phyloP scores from a whole-genome alignment of 2,888 invertebrate genomes.

The Lasioglossum villosulum region DNA sequence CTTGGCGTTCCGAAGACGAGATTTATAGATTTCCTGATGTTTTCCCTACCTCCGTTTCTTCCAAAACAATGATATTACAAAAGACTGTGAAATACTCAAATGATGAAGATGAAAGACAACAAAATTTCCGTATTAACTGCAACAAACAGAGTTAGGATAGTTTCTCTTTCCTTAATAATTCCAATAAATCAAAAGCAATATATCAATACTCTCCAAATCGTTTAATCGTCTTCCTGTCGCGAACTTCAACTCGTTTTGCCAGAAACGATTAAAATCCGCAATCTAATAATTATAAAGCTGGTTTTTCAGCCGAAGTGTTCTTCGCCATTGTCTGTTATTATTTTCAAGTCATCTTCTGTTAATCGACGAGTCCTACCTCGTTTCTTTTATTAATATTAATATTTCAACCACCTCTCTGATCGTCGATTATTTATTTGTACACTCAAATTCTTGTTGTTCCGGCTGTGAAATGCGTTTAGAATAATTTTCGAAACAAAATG shows the following conservation, averaged over 20 bases:
- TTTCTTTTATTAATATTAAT: not conserved
- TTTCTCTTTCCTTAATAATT: not conserved
- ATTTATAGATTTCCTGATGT: slow-evolving; percentile 14
- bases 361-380: not conserved
- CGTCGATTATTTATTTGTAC: not conserved
- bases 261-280: too few species aligned
- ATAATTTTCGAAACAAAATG: not conserved
- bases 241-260: too few species aligned
- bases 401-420: not conserved
- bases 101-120: too few species aligned
- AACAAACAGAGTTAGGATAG: not conserved
- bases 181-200: not conserved
- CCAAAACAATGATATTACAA: not conserved
- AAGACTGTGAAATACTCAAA: not conserved
- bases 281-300: not conserved
- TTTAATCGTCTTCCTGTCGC: too few species aligned
- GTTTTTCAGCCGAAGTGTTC: not conserved
- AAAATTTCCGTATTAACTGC: not conserved
- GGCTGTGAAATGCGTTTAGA: not conserved
- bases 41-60: not conserved
- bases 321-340: not conserved
- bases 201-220: not conserved
- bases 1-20: not conserved
- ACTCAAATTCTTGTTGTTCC: not conserved
- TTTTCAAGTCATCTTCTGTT: not conserved